Percentiles rank a stretch among this genome's conserved stretches.
phyloP scores from a whole-genome alignment of 1,140 invertebrate species.

The Bombus ignitus region DNA sequence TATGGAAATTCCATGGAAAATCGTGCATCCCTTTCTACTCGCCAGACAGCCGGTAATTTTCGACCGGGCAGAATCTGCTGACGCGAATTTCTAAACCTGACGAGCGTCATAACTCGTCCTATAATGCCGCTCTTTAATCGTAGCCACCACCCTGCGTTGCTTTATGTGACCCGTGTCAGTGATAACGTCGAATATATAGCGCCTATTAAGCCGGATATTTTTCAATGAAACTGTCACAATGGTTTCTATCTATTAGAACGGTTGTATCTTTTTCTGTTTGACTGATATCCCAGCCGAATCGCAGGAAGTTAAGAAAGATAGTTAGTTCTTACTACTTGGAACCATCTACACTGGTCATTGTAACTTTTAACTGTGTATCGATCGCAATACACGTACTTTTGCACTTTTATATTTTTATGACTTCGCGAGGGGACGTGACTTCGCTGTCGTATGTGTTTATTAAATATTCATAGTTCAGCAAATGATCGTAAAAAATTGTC shows the following conservation, averaged over 20 bases:
- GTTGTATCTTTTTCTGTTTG: background rate
- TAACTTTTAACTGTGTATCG: too few species aligned
- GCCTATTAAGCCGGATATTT: background rate
- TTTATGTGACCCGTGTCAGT: background rate
- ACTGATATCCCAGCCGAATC: background rate
- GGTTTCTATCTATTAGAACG: background rate
- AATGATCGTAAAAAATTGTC: too few species aligned
- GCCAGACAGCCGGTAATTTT: background rate
- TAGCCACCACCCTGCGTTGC: too few species aligned
- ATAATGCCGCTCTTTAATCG: constrained; percentile 16
- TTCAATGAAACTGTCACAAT: background rate
- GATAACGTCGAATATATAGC: constrained; percentile 17
- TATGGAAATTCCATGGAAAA: constrained; percentile 11
- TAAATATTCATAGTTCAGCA: too few species aligned
- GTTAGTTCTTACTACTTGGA: too few species aligned
- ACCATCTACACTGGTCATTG: too few species aligned
- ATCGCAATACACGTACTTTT: too few species aligned
- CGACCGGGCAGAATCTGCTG: background rate
- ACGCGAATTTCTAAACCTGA: background rate
- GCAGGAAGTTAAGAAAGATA: too few species aligned
- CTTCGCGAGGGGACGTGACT: too few species aligned
- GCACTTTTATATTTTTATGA: too few species aligned
- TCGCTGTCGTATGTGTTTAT: too few species aligned
- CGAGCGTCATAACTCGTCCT: constrained; percentile 11
- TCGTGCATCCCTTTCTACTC: background rate